Percentiles rank a stretch among this genome's conserved stretches.
Conservation (phyloP, 2,797 vertebrate genomes). For the Enteromius thamalakanensis region DNA sequence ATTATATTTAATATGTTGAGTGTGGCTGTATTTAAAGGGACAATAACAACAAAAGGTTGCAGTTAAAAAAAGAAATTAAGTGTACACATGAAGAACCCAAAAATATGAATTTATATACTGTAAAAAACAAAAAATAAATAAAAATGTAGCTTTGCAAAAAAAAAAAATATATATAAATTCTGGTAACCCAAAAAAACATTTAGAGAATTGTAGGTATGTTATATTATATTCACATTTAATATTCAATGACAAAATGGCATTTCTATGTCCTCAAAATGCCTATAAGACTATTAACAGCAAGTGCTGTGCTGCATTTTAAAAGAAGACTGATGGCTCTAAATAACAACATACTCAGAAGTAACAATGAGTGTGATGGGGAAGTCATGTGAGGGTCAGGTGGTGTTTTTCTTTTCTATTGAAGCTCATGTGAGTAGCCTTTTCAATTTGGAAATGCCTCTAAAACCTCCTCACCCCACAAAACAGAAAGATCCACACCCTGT, state of each 20-base stretch:
- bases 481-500: constrained; percentile 32
- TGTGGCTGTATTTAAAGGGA: neutral
- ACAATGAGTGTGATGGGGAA: constrained; percentile 53
- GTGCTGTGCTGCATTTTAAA: neutral
- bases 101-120: neutral
- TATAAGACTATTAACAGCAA: neutral
- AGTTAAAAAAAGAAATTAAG: constrained; percentile 2
- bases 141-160: neutral
- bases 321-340: neutral
- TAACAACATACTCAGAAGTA: constrained; percentile 42
- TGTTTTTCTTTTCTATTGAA: constrained; percentile 64
- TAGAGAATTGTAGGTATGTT: neutral
- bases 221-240: neutral
- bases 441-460: constrained; percentile 68
- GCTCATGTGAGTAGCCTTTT: constrained; percentile 72
- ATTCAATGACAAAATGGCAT: neutral
- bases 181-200: neutral
- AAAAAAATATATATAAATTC: too few species aligned
- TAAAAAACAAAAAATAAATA: too few species aligned
- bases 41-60: neutral
- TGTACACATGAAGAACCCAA: neutral
- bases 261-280: neutral
- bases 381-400: constrained; percentile 78
- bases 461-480: constrained; percentile 43
- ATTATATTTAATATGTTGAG: too few species aligned